phyloP scores from a whole-genome alignment of 2,888 invertebrate species.

The Trissonchulus latispiculum region DNA sequence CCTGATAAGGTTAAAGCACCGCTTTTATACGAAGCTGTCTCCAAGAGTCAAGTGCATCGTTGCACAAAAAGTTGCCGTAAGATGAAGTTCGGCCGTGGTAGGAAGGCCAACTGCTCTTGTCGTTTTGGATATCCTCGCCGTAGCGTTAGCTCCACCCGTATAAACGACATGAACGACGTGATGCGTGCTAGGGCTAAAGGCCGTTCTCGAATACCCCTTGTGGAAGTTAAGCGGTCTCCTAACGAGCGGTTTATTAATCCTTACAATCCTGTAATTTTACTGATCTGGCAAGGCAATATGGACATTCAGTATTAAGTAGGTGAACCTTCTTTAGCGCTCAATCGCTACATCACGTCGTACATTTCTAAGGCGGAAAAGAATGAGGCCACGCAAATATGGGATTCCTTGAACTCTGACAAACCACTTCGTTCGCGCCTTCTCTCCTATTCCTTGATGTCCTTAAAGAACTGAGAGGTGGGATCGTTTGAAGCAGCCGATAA shows the following conservation, averaged over 20 bases:
- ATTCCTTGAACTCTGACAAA: background rate
- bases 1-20: background rate
- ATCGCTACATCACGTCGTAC: conserved; percentile 11
- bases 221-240: background rate
- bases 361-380: conserved; percentile 16
- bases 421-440: background rate
- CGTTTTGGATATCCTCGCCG: conserved; percentile 15
- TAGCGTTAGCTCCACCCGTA: background rate
- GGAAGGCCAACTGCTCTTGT: too few species aligned
- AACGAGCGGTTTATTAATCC: conserved; percentile 11
- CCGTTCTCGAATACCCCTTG: background rate
- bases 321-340: background rate
- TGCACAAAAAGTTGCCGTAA: background rate
- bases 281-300: conserved; percentile 20
- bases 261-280: conserved; percentile 17
- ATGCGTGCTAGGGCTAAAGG: background rate
- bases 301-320: conserved; percentile 21
- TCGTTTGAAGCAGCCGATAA: conserved; percentile 5
- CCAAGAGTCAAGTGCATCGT: conserved; percentile 6
- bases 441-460: background rate
- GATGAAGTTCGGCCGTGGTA: too few species aligned
- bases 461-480: conserved; percentile 4
- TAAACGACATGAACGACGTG: background rate
- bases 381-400: background rate
- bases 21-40: background rate